These are phyloP conservation scores for Ceraclea dissimilis DNA, from an alignment of 2,888 invertebrate species.

Conservation along the genomic window DNA sequence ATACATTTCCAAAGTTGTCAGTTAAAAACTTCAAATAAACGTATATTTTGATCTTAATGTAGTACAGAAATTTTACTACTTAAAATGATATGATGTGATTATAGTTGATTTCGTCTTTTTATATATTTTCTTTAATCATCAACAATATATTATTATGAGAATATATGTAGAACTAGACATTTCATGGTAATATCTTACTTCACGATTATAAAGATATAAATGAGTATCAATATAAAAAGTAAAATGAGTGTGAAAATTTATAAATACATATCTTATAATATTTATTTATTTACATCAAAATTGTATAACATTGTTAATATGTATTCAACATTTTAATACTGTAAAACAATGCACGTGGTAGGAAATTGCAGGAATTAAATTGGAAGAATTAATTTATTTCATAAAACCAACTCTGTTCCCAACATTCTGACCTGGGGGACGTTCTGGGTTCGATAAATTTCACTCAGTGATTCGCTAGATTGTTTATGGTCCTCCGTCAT, in stretches of 20 bases:
- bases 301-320: too few relatives aligned
- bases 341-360: too few relatives aligned
- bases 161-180: not conserved
- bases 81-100: constrained; percentile 27
- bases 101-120: constrained; percentile 18
- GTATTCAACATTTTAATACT: too few relatives aligned
- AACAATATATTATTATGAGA: constrained; percentile 12
- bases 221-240: not conserved
- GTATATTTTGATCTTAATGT: constrained; percentile 17
- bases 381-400: too few relatives aligned
- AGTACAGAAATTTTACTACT: constrained; percentile 19
- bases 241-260: not conserved
- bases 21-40: constrained; percentile 5
- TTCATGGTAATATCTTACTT: not conserved
- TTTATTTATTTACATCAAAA: not conserved
- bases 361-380: too few relatives aligned
- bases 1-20: not conserved
- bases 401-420: too few relatives aligned
- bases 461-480: too few relatives aligned
- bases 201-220: not conserved
- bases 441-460: too few relatives aligned
- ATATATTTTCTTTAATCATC: constrained; percentile 16
- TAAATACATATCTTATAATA: not conserved
- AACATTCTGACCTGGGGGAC: too few relatives aligned
- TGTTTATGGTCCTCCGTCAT: too few relatives aligned